Evolutionary conservation across 2,888 invertebrate species (phyloP).

Genomic region (Cephus sareptanus): DNA sequence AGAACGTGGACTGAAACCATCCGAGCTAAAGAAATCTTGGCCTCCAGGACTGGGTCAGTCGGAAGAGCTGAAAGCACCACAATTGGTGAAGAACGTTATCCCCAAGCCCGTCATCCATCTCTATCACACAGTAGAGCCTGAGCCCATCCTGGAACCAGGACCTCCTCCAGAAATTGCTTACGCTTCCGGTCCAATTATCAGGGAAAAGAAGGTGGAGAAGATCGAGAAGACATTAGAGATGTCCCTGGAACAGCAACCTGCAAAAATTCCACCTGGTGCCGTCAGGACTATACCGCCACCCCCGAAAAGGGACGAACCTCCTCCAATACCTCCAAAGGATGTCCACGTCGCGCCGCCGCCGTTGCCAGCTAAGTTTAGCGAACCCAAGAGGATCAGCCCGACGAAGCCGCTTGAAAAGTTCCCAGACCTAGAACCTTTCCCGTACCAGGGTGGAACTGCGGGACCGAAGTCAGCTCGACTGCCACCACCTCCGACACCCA

Average conservation of each 20-base stretch:
- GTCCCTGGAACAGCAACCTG: slow-evolving; percentile 68
- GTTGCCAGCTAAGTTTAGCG: slow-evolving; percentile 57
- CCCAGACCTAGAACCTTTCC: slow-evolving; percentile 68
- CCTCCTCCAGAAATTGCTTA: slow-evolving; percentile 77
- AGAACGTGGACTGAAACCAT: slow-evolving; percentile 64
- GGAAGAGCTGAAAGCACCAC: slow-evolving; percentile 67
- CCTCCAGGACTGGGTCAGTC: slow-evolving; percentile 58
- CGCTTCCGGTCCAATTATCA: slow-evolving; percentile 68
- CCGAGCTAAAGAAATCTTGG: slow-evolving; percentile 68
- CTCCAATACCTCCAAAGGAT: slow-evolving; percentile 64
- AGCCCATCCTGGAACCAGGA: slow-evolving; percentile 71
- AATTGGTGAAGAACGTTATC: slow-evolving; percentile 65
- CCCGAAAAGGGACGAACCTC: slow-evolving; percentile 39
- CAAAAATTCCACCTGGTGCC: slow-evolving; percentile 69
- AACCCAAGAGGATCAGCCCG: slow-evolving; percentile 42
- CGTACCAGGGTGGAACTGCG: slow-evolving; percentile 66
- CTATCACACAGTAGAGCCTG: slow-evolving; percentile 53
- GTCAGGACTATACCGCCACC: slow-evolving; percentile 70
- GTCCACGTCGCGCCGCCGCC: slow-evolving; percentile 56
- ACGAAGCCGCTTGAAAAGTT: slow-evolving; percentile 63
- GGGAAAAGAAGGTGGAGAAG: slow-evolving; percentile 70
- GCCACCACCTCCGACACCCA: slow-evolving; percentile 69
- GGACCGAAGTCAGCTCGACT: slow-evolving; percentile 58
- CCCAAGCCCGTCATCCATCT: slow-evolving; percentile 43
- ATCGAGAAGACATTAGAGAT: slow-evolving; percentile 67